phyloP scores from a whole-genome alignment of 1,140 invertebrate species.

The Drosophila jambulina region DNA sequence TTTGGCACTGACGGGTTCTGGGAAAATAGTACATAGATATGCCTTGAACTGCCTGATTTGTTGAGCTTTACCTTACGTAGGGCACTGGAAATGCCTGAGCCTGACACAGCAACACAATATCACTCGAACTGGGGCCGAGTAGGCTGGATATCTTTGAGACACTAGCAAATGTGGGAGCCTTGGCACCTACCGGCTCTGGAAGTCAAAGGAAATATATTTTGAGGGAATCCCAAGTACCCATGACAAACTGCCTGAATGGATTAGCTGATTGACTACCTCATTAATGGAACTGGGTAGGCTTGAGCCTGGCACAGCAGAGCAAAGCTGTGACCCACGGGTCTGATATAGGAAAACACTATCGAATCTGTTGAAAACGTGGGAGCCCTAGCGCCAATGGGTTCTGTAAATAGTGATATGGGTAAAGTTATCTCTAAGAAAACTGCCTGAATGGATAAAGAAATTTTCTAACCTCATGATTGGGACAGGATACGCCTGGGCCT shows the following conservation, averaged over 20 bases:
- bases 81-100: conserved; percentile 90
- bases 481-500: conserved; percentile 90
- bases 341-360: conserved; percentile 40
- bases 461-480: conserved; percentile 80
- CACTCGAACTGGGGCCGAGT: conserved; percentile 83
- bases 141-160: conserved; percentile 87
- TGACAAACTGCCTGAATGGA: conserved; percentile 50
- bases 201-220: conserved; percentile 5
- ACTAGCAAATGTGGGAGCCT: conserved; percentile 89
- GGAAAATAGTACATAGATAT: background rate
- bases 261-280: conserved; percentile 38
- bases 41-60: conserved; percentile 87
- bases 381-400: conserved; percentile 63
- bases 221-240: background rate
- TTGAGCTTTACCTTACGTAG: conserved; percentile 85
- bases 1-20: conserved; percentile 89
- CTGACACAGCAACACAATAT: conserved; percentile 89
- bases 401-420: conserved; percentile 28
- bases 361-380: conserved; percentile 66
- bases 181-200: conserved; percentile 90
- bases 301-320: conserved; percentile 93
- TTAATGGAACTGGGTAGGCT: conserved; percentile 87
- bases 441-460: conserved; percentile 30
- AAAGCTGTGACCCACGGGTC: conserved; percentile 85
- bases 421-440: conserved; percentile 29